These are phyloP conservation scores for Gila robusta DNA, from an alignment of 2,797 vertebrate species.

Conservation along the genomic window DNA sequence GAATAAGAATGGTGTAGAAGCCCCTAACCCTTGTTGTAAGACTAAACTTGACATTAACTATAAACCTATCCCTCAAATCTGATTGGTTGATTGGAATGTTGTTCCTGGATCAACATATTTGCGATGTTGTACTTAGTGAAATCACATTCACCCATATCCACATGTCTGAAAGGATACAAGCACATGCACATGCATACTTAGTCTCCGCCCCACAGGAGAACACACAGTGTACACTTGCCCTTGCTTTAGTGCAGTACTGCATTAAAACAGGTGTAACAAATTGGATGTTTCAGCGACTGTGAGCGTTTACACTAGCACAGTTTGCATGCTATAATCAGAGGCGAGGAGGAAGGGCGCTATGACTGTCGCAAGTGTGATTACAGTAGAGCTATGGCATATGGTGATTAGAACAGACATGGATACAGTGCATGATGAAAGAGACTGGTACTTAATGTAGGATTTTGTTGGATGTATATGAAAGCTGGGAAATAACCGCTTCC, in stretches of 20 bases:
- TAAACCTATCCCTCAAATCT: not conserved
- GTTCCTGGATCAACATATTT: not conserved
- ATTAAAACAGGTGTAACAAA: constrained; percentile 3
- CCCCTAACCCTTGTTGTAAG: not conserved
- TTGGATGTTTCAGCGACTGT: constrained; percentile 11
- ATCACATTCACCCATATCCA: constrained; percentile 7
- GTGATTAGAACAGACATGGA: constrained; percentile 28
- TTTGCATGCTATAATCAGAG: constrained; percentile 41
- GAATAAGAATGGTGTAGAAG: not conserved
- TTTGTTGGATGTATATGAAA: not conserved
- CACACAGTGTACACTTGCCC: not conserved
- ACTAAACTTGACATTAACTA: not conserved
- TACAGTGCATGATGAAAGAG: constrained; percentile 13
- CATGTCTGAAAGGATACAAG: not conserved
- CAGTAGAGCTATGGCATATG: constrained; percentile 30
- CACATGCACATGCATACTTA: constrained; percentile 32
- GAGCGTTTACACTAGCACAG: not conserved
- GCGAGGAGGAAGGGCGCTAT: constrained; percentile 10
- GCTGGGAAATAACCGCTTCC: not conserved
- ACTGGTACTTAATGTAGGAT: constrained; percentile 5
- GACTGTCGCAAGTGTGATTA: constrained; percentile 28
- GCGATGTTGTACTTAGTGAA: not conserved
- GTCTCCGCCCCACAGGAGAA: not conserved
- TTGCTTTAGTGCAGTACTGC: not conserved
- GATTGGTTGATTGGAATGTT: not conserved